These are phyloP conservation scores for Oeneis ivallda DNA, from an alignment of 2,888 invertebrate species.

Conservation along the genomic window DNA sequence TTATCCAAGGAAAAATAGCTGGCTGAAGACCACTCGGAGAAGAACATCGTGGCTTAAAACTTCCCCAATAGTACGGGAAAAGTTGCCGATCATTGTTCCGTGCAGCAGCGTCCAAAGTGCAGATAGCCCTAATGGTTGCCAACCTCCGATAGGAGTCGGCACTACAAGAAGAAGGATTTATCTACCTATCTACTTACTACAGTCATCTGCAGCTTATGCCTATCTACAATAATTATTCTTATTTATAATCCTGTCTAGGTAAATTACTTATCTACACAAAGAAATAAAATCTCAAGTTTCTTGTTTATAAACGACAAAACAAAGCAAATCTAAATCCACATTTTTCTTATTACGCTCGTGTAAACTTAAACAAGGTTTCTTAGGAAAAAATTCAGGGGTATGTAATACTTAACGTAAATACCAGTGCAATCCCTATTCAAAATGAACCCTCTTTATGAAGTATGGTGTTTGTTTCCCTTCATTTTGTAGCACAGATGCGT, in stretches of 20 bases:
- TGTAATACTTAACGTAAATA: conserved; percentile 52
- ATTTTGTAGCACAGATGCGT: conserved; percentile 65
- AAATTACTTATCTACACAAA: background rate
- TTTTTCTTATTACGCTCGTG: conserved; percentile 37
- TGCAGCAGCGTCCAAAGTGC: no score
- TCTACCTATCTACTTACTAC: no score
- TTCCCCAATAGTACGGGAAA: no score
- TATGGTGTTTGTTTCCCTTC: conserved; percentile 48
- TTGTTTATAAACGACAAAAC: background rate
- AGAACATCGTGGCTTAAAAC: no score
- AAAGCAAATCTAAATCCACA: conserved; percentile 19
- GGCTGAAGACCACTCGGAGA: no score
- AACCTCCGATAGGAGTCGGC: no score
- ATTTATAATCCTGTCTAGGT: background rate
- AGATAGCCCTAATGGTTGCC: no score
- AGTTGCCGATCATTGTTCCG: no score
- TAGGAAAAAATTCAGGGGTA: conserved; percentile 49
- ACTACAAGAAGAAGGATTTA: no score
- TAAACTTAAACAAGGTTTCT: conserved; percentile 43
- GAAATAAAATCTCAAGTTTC: background rate
- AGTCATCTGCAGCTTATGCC: no score
- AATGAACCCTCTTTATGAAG: conserved; percentile 46
- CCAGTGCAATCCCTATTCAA: conserved; percentile 52
- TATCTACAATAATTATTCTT: background rate
- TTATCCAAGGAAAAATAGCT: no score